Conservation (phyloP, 2,888 invertebrate genomes). For the Tuta absoluta region DNA sequence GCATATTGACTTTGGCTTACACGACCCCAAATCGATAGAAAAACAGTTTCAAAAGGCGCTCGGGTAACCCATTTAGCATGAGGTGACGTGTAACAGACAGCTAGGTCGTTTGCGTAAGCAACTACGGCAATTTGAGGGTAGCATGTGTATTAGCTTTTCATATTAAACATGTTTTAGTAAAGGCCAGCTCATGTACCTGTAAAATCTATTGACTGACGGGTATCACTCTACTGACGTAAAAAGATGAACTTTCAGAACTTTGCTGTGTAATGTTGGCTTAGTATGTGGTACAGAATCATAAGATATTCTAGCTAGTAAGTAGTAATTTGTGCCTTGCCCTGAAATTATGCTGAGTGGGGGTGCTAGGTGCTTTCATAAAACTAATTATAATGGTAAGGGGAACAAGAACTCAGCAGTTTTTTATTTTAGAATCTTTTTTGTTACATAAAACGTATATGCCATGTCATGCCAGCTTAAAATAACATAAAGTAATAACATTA, state of each 20-base stretch:
- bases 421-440: too few relatives aligned
- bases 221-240: background rate
- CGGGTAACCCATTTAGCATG: constrained; percentile 37
- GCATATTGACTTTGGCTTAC: background rate
- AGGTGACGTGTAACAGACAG: constrained; percentile 34
- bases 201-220: background rate
- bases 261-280: too few relatives aligned
- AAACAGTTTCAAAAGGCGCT: constrained; percentile 15
- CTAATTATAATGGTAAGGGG: too few relatives aligned
- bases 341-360: too few relatives aligned
- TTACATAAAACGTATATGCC: too few relatives aligned
- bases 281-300: too few relatives aligned
- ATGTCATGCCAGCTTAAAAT: too few relatives aligned
- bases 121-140: constrained; percentile 47
- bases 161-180: constrained; percentile 13
- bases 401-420: too few relatives aligned
- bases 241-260: background rate
- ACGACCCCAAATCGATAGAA: constrained; percentile 11
- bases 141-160: background rate
- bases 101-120: constrained; percentile 43
- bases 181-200: background rate
- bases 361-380: too few relatives aligned
- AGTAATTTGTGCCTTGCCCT: too few relatives aligned
- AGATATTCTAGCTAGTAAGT: too few relatives aligned
- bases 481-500: too few relatives aligned